Percentiles rank a stretch among this genome's conserved stretches.
Conservation (phyloP, 2,797 vertebrate genomes). For the Hemitrygon akajei region DNA sequence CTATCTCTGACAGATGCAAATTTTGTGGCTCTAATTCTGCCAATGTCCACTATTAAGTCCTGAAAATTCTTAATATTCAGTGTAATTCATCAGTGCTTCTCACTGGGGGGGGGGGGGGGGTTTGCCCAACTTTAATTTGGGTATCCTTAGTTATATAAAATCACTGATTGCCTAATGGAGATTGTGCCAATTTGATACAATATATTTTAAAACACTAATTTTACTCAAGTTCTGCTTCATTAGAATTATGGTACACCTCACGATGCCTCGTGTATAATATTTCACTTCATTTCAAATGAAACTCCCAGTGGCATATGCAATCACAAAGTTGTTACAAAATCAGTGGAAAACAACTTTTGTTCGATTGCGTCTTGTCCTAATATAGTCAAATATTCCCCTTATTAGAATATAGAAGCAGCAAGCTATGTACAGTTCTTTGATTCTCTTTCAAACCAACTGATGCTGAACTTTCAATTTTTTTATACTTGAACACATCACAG, state of each 20-base stretch:
- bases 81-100: neutral
- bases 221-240: neutral
- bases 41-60: neutral
- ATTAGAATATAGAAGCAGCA: neutral
- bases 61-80: neutral
- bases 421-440: neutral
- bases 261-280: neutral
- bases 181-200: neutral
- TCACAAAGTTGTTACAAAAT: neutral
- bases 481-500: neutral
- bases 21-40: neutral
- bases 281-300: neutral
- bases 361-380: neutral
- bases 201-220: neutral
- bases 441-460: neutral
- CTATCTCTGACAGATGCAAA: no score
- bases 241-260: neutral
- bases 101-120: constrained; percentile 53
- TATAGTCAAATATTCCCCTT: neutral
- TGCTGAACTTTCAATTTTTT: neutral
- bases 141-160: neutral
- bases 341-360: neutral
- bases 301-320: neutral
- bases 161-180: neutral
- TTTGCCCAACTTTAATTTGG: constrained; percentile 44